phyloP scores from a whole-genome alignment of 1,140 invertebrate genomes.

The Cardiocondyla obscurior region DNA sequence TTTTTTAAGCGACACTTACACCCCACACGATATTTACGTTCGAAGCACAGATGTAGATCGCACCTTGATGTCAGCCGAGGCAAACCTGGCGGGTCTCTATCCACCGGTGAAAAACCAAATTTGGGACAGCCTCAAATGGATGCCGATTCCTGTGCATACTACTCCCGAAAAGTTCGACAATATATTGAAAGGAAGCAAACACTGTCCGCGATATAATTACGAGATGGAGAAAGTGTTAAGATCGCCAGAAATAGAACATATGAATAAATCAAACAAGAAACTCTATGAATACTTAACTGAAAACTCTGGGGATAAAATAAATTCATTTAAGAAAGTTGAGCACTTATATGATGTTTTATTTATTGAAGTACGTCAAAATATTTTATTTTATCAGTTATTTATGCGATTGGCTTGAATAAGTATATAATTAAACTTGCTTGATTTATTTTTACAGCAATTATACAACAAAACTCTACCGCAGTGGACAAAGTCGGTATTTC shows the following conservation, averaged over 20 bases:
- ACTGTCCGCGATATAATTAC: slow-evolving; percentile 87
- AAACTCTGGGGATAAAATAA: slow-evolving; percentile 85
- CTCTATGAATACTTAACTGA: slow-evolving; percentile 87
- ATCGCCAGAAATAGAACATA: slow-evolving; percentile 85
- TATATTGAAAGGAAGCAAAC: slow-evolving; percentile 87
- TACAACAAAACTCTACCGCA: slow-evolving; percentile 89
- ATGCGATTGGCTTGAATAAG: background rate
- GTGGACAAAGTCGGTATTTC: slow-evolving; percentile 88
- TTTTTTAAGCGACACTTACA: slow-evolving; percentile 85
- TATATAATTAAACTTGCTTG: background rate
- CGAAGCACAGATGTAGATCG: slow-evolving; percentile 94
- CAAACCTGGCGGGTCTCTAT: slow-evolving; percentile 92
- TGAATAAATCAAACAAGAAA: slow-evolving; percentile 86
- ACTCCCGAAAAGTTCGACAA: slow-evolving; percentile 87
- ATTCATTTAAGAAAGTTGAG: slow-evolving; percentile 83
- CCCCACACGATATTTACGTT: slow-evolving; percentile 87
- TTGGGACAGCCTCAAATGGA: slow-evolving; percentile 91
- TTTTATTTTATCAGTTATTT: background rate
- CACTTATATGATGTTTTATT: slow-evolving; percentile 88
- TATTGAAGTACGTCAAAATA: slow-evolving; percentile 85
- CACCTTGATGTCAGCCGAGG: slow-evolving; percentile 94
- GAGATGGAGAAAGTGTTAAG: slow-evolving; percentile 85
- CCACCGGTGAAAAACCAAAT: slow-evolving; percentile 86
- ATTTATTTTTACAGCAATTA: slow-evolving; percentile 80
- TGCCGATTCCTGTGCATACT: slow-evolving; percentile 95